Base-by-base conservation (phyloP, 1,140 invertebrate genomes). In the Platorchestia sp. region DNA sequence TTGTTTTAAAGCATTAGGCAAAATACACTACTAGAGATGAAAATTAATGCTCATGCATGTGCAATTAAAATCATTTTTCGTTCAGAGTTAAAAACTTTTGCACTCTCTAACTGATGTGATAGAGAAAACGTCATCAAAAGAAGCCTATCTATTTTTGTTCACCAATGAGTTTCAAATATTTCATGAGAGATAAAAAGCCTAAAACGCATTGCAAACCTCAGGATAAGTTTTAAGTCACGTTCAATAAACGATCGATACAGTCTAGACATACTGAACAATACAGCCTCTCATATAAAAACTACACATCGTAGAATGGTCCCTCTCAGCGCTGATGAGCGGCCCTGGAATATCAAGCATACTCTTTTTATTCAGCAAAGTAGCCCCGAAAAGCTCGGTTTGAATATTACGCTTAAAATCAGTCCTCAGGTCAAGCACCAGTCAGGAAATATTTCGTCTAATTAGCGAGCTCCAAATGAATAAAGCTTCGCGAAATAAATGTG, bases 361-460 rank as follows among this genome's bases (percentile, higher is more conserved):
- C 7, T 75, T 75, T 75, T 75, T 75, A 75, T 75, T 75, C 59
- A 27, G 59, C 59, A 6, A 75, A 75, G 36, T 22, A 22, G 59
- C 59, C 59, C 59, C 7, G 14, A 75, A 75, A 75, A 75, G 36
- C 36, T 27, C 59, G 59, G 10, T 75, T 36, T 75, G 36, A 75
- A 75, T 75, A 75, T 75, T 27, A 75, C 10, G 59, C 59, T 75
- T 75, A 75, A 75, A 75, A 75, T 75, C 59, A 75, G 59, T 75
- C 41, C 87, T 27, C 43, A 44, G 43, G 87, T 89, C 87, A 44
- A 89, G 87, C 87, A 89, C 87, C n/a, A 89, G n/a, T 42, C 43
- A 89, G n/a, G n/a, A 89, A 89, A 89, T 89, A 89, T 89, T 89
- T 43, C 87, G n/a, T 41, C 87, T 89, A 89, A 89, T 89, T 89